Percentiles rank a stretch among this genome's conserved stretches.
Evolutionary conservation across 1,140 invertebrate species (phyloP).

Genomic region (Microplitis demolitor): DNA sequence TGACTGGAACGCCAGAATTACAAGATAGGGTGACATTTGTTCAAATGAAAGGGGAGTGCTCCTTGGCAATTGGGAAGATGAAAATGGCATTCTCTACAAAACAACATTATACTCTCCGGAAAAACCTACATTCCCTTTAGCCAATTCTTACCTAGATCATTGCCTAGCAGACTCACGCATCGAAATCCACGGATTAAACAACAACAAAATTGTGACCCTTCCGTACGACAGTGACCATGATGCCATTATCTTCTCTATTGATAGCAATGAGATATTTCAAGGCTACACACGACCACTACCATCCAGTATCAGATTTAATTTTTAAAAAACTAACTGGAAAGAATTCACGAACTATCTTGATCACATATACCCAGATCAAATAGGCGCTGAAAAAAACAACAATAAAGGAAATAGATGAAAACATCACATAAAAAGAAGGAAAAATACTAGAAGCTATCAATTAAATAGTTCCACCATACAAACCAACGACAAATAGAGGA

Average conservation of each 20-base stretch:
- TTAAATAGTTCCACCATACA: neutral
- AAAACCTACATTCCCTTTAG: neutral
- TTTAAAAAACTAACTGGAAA: slow-evolving; percentile 23
- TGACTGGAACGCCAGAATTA: slow-evolving; percentile 17
- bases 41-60: neutral
- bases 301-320: neutral
- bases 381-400: slow-evolving; percentile 12
- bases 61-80: neutral
- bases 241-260: neutral
- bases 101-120: neutral
- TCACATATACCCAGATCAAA: neutral
- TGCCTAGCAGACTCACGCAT: slow-evolving; percentile 2
- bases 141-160: slow-evolving; percentile 3
- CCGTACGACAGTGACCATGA: neutral
- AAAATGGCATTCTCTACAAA: neutral
- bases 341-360: slow-evolving; percentile 9
- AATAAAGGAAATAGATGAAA: slow-evolving; percentile 13
- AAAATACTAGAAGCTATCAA: neutral
- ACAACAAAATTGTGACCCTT: neutral
- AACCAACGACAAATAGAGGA: neutral
- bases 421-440: neutral
- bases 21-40: slow-evolving; percentile 5
- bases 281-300: neutral
- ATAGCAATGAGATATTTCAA: neutral
- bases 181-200: neutral